phyloP scores from a whole-genome alignment of 2,113 vertebrate genomes.

The Euleptes europaea region DNA sequence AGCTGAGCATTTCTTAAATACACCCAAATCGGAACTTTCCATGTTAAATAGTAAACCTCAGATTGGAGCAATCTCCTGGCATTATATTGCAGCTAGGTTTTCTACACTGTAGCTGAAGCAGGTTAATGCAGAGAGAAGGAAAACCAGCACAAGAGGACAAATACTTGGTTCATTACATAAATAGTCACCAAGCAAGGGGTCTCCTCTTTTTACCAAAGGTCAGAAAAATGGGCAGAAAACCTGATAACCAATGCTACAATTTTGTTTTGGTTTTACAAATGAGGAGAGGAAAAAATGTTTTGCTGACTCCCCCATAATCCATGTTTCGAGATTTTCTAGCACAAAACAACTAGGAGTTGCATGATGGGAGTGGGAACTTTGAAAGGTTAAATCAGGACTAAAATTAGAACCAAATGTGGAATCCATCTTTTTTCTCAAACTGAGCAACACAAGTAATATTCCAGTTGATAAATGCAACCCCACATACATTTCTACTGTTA shows the following conservation, averaged over 20 bases:
- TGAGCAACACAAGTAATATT: slow-evolving; percentile 37
- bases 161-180: slow-evolving; percentile 41
- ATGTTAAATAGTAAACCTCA: slow-evolving; percentile 78
- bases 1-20: slow-evolving; percentile 85
- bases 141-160: slow-evolving; percentile 10
- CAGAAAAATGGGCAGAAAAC: neutral
- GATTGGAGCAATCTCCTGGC: slow-evolving; percentile 67
- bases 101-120: slow-evolving; percentile 38
- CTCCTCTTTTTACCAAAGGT: neutral
- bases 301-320: slow-evolving; percentile 10
- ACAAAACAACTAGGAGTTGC: neutral
- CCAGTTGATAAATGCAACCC: slow-evolving; percentile 52
- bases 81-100: slow-evolving; percentile 60
- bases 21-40: slow-evolving; percentile 82
- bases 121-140: slow-evolving; percentile 29
- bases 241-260: neutral
- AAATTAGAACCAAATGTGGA: slow-evolving; percentile 34
- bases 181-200: neutral
- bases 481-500: slow-evolving; percentile 29
- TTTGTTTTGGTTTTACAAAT: neutral
- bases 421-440: slow-evolving; percentile 27
- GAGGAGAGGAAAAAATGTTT: neutral
- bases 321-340: slow-evolving; percentile 3
- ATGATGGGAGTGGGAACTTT: neutral
- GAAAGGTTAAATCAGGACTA: slow-evolving; percentile 36